phyloP scores from a whole-genome alignment of 2,113 vertebrate species.

The Carassius gibelio region DNA sequence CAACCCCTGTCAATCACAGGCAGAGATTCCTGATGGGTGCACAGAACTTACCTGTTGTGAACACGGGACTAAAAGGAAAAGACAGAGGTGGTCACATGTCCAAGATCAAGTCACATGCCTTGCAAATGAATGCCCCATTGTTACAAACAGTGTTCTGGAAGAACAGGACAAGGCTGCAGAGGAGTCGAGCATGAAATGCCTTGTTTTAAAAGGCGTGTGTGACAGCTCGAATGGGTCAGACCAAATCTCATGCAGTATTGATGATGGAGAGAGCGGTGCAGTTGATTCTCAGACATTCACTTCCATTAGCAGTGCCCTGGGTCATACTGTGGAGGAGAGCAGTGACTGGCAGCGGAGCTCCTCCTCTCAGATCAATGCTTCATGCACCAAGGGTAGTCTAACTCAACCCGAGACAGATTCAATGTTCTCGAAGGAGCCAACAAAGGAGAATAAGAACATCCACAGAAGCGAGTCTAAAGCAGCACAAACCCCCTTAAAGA shows the following conservation, averaged over 20 bases:
- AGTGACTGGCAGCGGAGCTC: conserved; percentile 18
- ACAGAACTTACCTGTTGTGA: conserved; percentile 46
- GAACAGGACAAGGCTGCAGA: neutral
- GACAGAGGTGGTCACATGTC: conserved; percentile 64
- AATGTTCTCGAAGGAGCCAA: conserved; percentile 12
- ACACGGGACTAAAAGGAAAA: conserved; percentile 69
- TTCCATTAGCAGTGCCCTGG: conserved; percentile 38
- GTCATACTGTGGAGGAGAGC: conserved; percentile 35
- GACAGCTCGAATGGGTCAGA: conserved; percentile 38
- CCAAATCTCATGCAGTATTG: conserved; percentile 44
- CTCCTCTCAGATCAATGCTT: conserved; percentile 39
- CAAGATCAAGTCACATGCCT: conserved; percentile 15
- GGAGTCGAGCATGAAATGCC: conserved; percentile 27
- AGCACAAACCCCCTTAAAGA: conserved; percentile 9
- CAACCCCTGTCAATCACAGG: neutral
- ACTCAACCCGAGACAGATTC: conserved; percentile 24
- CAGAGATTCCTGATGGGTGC: neutral
- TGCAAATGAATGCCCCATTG: neutral
- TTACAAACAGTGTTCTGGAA: neutral
- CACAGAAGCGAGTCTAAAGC: conserved; percentile 4
- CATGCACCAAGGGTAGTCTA: conserved; percentile 22
- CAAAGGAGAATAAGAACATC: conserved; percentile 33
- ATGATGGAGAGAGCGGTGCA: conserved; percentile 39
- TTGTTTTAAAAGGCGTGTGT: conserved; percentile 32
- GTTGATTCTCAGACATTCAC: conserved; percentile 42